phyloP scores from a whole-genome alignment of 2,888 invertebrate species.

The Heliconius aoede region DNA sequence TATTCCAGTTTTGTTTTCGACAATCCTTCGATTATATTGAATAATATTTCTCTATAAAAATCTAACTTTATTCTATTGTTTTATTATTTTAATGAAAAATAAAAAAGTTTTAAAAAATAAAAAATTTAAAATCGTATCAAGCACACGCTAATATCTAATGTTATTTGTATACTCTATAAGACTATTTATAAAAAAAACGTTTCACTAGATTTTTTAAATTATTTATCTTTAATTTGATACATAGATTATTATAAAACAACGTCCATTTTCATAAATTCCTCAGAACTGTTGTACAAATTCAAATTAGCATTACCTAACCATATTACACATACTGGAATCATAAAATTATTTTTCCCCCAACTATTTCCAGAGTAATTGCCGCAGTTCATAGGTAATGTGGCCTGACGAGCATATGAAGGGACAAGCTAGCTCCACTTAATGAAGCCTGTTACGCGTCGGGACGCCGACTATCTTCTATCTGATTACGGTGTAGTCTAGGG shows the following conservation, averaged over 20 bases:
- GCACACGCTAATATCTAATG: too few relatives aligned
- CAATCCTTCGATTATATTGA: background rate
- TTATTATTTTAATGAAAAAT: background rate
- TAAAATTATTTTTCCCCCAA: conserved; percentile 18
- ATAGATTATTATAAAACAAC: background rate
- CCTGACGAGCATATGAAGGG: conserved; percentile 48
- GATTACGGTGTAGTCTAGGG: conserved; percentile 29
- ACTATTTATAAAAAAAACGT: too few relatives aligned
- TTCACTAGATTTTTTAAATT: too few relatives aligned
- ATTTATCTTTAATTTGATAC: too few relatives aligned
- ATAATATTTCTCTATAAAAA: background rate
- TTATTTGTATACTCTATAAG: too few relatives aligned
- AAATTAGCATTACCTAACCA: background rate
- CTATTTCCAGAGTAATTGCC: conserved; percentile 7
- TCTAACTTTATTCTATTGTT: background rate
- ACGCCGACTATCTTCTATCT: conserved; percentile 35
- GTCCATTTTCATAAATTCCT: too few relatives aligned
- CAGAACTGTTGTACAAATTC: background rate
- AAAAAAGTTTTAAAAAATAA: too few relatives aligned
- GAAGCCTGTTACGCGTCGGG: conserved; percentile 61
- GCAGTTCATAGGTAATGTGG: conserved; percentile 35
- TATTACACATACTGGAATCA: background rate
- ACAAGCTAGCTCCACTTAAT: conserved; percentile 60
- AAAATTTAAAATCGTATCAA: too few relatives aligned
- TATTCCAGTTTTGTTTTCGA: background rate